phyloP scores from a whole-genome alignment of 1,140 invertebrate genomes.

The Nebria ingens region DNA sequence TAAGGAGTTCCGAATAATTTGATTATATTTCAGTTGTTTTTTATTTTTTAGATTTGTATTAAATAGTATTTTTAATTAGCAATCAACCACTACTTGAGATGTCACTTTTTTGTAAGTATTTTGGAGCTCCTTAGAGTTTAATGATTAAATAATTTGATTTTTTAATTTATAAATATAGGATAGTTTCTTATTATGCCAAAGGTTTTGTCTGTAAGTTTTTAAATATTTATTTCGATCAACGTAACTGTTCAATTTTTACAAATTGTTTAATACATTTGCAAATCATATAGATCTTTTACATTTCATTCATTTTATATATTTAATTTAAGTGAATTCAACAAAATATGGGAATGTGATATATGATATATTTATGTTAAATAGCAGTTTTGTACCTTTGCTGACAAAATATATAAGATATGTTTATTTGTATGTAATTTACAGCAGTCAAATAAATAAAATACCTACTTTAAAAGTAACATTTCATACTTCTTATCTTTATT shows the following conservation, averaged over 20 bases:
- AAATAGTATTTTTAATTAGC: too few species aligned
- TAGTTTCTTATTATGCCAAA: too few species aligned
- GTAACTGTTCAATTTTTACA: not conserved
- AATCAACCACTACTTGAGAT: too few species aligned
- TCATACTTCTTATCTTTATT: too few species aligned
- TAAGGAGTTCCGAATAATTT: too few species aligned
- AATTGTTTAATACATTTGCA: not conserved
- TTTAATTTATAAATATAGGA: not conserved
- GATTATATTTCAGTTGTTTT: too few species aligned
- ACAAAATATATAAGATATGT: not conserved
- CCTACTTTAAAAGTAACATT: too few species aligned
- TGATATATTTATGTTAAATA: conserved; percentile 1
- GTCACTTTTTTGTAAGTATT: too few species aligned
- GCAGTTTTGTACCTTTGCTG: conserved; percentile 6
- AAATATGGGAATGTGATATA: conserved; percentile 8
- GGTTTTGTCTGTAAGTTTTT: too few species aligned
- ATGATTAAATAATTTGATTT: not conserved
- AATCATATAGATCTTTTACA: not conserved
- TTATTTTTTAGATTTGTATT: too few species aligned
- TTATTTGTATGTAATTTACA: not conserved
- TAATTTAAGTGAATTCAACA: not conserved
- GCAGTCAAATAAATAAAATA: not conserved
- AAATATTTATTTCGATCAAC: not conserved
- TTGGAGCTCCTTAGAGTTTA: too few species aligned
- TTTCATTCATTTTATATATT: not conserved